phyloP scores from a whole-genome alignment of 2,113 vertebrate genomes.

The Podiceps cristatus region DNA sequence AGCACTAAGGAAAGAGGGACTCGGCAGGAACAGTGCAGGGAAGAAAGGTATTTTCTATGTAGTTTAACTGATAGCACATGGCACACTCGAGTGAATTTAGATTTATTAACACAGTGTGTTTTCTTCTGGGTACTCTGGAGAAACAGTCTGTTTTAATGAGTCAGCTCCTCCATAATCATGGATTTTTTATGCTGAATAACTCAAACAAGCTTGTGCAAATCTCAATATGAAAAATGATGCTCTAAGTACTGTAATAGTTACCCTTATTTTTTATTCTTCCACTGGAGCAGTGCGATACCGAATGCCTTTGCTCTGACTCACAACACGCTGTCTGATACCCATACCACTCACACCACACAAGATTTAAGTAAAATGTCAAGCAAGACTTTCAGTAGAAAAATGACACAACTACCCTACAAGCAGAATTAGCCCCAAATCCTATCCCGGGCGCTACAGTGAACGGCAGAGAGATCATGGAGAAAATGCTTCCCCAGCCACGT shows the following conservation, averaged over 20 bases:
- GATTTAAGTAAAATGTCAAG: not conserved
- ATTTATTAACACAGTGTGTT: not conserved
- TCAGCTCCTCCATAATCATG: not conserved
- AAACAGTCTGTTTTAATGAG: constrained; percentile 27
- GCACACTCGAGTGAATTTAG: not conserved
- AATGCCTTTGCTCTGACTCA: not conserved
- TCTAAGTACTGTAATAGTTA: constrained; percentile 3
- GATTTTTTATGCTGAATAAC: not conserved
- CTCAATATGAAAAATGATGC: not conserved
- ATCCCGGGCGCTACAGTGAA: not conserved
- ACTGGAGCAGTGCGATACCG: not conserved
- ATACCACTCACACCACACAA: not conserved
- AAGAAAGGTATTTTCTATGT: constrained; percentile 5
- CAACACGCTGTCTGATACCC: not conserved
- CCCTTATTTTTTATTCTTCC: not conserved
- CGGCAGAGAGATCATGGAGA: not conserved
- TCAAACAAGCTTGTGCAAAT: constrained; percentile 29
- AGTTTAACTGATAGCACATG: not conserved
- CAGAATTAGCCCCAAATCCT: not conserved
- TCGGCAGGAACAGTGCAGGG: not conserved
- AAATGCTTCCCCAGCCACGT: not conserved
- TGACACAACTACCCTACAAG: not conserved
- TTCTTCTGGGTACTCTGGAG: not conserved
- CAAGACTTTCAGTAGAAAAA: not conserved
- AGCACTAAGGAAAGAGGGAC: not conserved